A percentile compares a stretch with the other conserved stretches of the same genome.
Evolutionary conservation across 2,113 vertebrate genomes (phyloP).

Genomic region (Tetrax tetrax): DNA sequence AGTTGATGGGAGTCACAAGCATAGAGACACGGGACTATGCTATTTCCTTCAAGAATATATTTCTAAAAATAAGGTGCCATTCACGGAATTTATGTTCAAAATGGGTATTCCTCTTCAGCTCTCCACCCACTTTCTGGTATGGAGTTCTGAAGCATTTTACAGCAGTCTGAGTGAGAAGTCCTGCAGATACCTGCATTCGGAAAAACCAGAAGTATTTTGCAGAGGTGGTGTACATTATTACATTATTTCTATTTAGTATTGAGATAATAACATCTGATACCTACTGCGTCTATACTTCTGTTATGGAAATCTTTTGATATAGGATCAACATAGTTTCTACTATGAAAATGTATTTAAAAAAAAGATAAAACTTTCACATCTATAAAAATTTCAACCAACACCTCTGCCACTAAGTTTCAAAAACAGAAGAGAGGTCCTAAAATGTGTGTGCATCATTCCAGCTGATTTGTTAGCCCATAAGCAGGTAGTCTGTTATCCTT

Average conservation of each 20-base stretch:
- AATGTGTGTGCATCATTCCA: rapidly evolving
- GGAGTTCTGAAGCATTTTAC: neutral
- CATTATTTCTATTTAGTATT: neutral
- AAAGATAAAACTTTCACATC: neutral
- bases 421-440: neutral
- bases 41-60: too few species aligned
- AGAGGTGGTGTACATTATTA: neutral
- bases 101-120: neutral
- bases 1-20: neutral
- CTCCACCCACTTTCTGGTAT: rapidly evolving
- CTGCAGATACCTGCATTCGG: neutral
- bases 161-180: neutral
- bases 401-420: neutral
- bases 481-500: neutral
- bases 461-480: neutral
- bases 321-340: neutral
- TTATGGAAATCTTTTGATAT: neutral
- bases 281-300: neutral
- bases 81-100: neutral
- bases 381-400: neutral
- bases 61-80: neutral
- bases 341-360: neutral
- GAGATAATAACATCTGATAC: neutral
- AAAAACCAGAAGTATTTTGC: neutral
- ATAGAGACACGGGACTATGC: neutral